Evolutionary conservation across 2,113 vertebrate species (phyloP).

Genomic region (Phrynosoma platyrhinos): DNA sequence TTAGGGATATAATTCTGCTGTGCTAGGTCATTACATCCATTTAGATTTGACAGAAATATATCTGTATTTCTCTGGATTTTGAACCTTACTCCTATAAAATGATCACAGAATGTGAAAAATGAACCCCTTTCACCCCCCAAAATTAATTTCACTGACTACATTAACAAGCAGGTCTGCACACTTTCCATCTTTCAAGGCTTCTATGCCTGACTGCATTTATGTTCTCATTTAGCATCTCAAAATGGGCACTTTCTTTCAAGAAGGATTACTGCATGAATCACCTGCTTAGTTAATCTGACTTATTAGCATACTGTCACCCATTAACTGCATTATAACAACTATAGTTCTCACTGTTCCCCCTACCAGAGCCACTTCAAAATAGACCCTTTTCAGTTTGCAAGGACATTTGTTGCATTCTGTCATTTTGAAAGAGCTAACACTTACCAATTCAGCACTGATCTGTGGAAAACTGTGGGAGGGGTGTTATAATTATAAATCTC

Average conservation of each 20-base stretch:
- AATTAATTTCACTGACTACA: constrained; percentile 71
- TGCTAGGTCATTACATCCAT: constrained; percentile 53
- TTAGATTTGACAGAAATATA: constrained; percentile 50
- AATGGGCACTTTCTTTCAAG: constrained; percentile 79
- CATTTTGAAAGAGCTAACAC: constrained; percentile 45
- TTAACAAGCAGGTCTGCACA: constrained; percentile 72
- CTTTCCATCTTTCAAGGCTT: constrained; percentile 76
- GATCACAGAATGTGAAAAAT: constrained; percentile 61
- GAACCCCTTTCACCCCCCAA: constrained; percentile 48
- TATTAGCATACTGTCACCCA: constrained; percentile 82
- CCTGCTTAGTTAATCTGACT: constrained; percentile 81
- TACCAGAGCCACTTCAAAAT: constrained; percentile 58
- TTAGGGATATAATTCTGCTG: constrained; percentile 50
- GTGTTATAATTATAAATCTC: constrained; percentile 57
- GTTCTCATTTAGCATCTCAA: constrained; percentile 80
- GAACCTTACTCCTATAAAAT: constrained; percentile 60
- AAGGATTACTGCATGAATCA: constrained; percentile 80
- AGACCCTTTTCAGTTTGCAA: constrained; percentile 62
- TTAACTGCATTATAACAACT: constrained; percentile 79
- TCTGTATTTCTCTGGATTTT: constrained; percentile 51
- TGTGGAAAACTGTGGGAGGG: constrained; percentile 48
- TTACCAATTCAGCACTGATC: constrained; percentile 48
- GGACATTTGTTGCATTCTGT: constrained; percentile 50
- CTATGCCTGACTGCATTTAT: constrained; percentile 78
- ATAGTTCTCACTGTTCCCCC: constrained; percentile 57